Percentiles rank a stretch among this genome's conserved stretches.
phyloP scores from a whole-genome alignment of 1,140 invertebrate species.

The Chlorops oryzae region DNA sequence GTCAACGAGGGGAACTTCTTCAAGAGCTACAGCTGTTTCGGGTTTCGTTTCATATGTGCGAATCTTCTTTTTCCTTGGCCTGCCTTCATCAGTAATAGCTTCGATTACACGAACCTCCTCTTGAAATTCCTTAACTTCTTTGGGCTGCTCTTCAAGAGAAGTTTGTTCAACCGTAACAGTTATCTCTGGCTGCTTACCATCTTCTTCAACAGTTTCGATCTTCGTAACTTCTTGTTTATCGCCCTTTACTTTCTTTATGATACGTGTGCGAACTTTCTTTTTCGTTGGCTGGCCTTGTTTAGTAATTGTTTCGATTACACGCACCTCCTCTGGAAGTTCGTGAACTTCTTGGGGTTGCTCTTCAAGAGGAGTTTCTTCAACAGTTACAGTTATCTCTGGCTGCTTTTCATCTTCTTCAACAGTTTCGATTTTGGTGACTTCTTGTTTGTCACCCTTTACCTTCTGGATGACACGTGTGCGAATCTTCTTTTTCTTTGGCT shows the following conservation, averaged over 20 bases:
- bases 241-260: slow-evolving; percentile 24
- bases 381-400: slow-evolving; percentile 10
- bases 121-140: slow-evolving; percentile 37
- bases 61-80: slow-evolving; percentile 31
- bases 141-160: slow-evolving; percentile 19
- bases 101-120: slow-evolving; percentile 40
- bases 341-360: slow-evolving; percentile 43
- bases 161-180: slow-evolving; percentile 26
- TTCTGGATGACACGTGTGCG: slow-evolving; percentile 12
- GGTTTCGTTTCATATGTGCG: slow-evolving; percentile 44
- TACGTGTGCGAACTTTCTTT: slow-evolving; percentile 23
- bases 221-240: slow-evolving; percentile 43
- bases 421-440: slow-evolving; percentile 13
- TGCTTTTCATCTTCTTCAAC: slow-evolving; percentile 13
- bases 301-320: slow-evolving; percentile 21
- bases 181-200: slow-evolving; percentile 25
- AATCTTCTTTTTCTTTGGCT: slow-evolving; percentile 9
- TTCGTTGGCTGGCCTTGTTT: slow-evolving; percentile 21
- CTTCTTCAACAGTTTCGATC: slow-evolving; percentile 32
- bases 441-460: slow-evolving; percentile 12
- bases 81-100: slow-evolving; percentile 31
- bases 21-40: slow-evolving; percentile 37
- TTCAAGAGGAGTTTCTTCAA: slow-evolving; percentile 9
- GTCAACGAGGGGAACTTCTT: slow-evolving; percentile 30
- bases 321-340: slow-evolving; percentile 30